These are phyloP conservation scores for Phrynocephalus forsythii DNA, from an alignment of 2,797 vertebrate genomes.

Conservation along the genomic window DNA sequence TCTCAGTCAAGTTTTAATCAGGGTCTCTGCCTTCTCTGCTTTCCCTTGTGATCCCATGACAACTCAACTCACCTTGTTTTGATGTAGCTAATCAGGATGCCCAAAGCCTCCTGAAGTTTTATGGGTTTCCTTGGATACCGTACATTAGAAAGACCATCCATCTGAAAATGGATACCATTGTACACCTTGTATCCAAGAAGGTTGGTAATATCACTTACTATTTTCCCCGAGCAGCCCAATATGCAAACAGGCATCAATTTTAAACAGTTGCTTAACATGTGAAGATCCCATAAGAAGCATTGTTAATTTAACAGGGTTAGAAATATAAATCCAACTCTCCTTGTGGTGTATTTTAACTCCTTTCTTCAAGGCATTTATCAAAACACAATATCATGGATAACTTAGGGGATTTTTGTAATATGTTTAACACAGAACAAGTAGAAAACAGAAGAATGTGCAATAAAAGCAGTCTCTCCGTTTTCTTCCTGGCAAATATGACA, in stretches of 20 bases:
- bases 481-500: conserved; percentile 57
- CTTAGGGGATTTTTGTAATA: conserved; percentile 18
- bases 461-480: conserved; percentile 52
- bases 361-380: conserved; percentile 40
- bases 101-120: not conserved
- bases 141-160: not conserved
- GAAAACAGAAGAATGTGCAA: conserved; percentile 56
- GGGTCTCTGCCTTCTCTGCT: not conserved
- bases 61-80: not conserved
- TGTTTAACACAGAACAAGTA: conserved; percentile 49
- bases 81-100: not conserved
- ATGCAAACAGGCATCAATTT: not conserved
- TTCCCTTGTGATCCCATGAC: not conserved
- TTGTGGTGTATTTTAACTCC: conserved; percentile 19
- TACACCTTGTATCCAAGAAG: not conserved
- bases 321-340: conserved; percentile 29
- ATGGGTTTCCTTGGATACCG: not conserved
- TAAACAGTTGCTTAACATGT: not conserved
- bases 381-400: conserved; percentile 41
- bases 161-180: not conserved
- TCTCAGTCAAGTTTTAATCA: not conserved
- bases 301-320: conserved; percentile 17
- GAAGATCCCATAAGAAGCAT: not conserved
- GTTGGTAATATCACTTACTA: not conserved
- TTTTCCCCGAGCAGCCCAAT: not conserved